Evolutionary conservation across 2,888 invertebrate genomes (phyloP).

Genomic region (Parnassius mnemosyne): DNA sequence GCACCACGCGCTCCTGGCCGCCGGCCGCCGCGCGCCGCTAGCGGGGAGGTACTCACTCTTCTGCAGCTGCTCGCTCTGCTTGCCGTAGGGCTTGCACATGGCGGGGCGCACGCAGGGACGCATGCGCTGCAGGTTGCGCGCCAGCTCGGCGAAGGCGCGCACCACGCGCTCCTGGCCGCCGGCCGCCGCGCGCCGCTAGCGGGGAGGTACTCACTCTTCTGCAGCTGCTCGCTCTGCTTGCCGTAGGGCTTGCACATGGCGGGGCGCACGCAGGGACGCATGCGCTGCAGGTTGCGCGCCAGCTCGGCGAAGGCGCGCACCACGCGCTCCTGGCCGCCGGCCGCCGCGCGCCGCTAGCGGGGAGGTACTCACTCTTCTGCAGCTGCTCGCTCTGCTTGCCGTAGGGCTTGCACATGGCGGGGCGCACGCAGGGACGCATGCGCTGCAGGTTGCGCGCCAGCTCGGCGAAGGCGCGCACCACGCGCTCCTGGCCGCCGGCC

Average conservation of each 20-base stretch:
- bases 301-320: constrained; percentile 92
- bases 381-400: constrained; percentile 94
- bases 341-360: constrained; percentile 74
- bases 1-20: constrained; percentile 92
- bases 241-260: constrained; percentile 96
- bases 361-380: constrained; percentile 85
- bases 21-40: constrained; percentile 84
- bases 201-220: constrained; percentile 84
- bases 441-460: constrained; percentile 93
- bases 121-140: constrained; percentile 94
- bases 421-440: constrained; percentile 93
- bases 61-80: constrained; percentile 93
- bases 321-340: constrained; percentile 92
- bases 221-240: constrained; percentile 92
- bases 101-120: constrained; percentile 92
- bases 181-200: constrained; percentile 77
- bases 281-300: constrained; percentile 92
- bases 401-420: constrained; percentile 94
- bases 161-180: constrained; percentile 92
- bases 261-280: constrained; percentile 93
- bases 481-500: constrained; percentile 92
- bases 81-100: constrained; percentile 95
- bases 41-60: constrained; percentile 82
- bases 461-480: constrained; percentile 91
- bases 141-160: constrained; percentile 90